Percentiles rank a stretch among this genome's conserved stretches.
These are phyloP conservation scores for Apantesis nais DNA, from an alignment of 2,888 invertebrate species.

Conservation along the genomic window DNA sequence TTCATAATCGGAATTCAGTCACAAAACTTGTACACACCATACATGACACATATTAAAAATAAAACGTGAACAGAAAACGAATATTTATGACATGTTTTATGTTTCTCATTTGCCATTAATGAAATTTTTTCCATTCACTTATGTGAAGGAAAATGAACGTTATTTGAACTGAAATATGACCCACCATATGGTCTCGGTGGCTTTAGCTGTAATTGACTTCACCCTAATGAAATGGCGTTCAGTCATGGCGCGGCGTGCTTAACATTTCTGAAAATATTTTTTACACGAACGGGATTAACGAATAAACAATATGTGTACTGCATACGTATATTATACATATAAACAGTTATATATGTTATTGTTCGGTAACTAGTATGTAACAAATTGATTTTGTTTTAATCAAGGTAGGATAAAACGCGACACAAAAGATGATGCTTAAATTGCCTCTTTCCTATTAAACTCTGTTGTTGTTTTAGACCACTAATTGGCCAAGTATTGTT, in stretches of 20 bases:
- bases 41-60: slow-evolving; percentile 38
- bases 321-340: not conserved
- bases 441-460: not conserved
- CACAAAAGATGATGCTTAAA: not conserved
- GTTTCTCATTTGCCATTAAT: slow-evolving; percentile 61
- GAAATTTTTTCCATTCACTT: slow-evolving; percentile 59
- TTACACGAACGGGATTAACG: slow-evolving; percentile 22
- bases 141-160: slow-evolving; percentile 61
- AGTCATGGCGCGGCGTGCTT: slow-evolving; percentile 45
- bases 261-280: slow-evolving; percentile 39
- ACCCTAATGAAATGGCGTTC: slow-evolving; percentile 68
- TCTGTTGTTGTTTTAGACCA: not conserved
- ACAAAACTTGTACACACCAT: slow-evolving; percentile 11
- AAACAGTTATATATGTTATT: no score
- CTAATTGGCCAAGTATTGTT: not conserved
- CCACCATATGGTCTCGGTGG: slow-evolving; percentile 61
- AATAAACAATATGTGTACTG: not conserved
- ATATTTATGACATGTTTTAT: slow-evolving; percentile 62
- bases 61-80: slow-evolving; percentile 49
- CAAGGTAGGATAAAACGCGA: no score
- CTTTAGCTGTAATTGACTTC: slow-evolving; percentile 66
- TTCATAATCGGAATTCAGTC: slow-evolving; percentile 7
- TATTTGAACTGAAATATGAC: slow-evolving; percentile 68
- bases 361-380: not conserved
- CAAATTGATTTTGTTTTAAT: not conserved